phyloP scores from a whole-genome alignment of 2,113 vertebrate species.

The Puntigrus tetrazona region DNA sequence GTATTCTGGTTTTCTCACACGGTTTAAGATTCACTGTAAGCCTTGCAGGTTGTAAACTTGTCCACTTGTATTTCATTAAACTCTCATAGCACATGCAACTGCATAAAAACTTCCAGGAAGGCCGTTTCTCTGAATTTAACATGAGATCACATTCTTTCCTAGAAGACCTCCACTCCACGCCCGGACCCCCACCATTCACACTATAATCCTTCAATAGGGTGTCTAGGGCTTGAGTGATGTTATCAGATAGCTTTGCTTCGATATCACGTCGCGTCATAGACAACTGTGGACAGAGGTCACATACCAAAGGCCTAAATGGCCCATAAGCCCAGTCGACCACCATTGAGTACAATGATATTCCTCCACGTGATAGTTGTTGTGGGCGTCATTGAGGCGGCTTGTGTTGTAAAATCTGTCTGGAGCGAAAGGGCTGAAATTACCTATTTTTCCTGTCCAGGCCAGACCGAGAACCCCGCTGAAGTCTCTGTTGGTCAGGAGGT shows the following conservation, averaged over 20 bases:
- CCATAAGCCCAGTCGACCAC: background rate
- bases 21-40: background rate
- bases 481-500: constrained; percentile 80
- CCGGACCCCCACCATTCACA: background rate
- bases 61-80: background rate
- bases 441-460: constrained; percentile 78
- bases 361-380: background rate
- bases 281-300: constrained; percentile 20
- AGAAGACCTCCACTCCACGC: constrained; percentile 7
- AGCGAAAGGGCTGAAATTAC: constrained; percentile 61
- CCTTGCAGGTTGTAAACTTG: background rate
- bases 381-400: background rate
- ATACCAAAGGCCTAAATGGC: background rate
- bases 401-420: background rate
- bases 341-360: background rate
- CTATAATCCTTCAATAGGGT: background rate
- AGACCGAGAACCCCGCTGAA: constrained; percentile 80
- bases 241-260: constrained; percentile 20
- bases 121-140: background rate
- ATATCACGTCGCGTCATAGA: background rate
- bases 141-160: background rate
- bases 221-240: constrained; percentile 35
- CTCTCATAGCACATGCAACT: background rate
- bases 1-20: background rate
- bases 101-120: background rate